Evolutionary conservation across 2,113 vertebrate species (phyloP), one percentile per base, ranked within the genome.

Genomic region (Proteles cristata): DNA sequence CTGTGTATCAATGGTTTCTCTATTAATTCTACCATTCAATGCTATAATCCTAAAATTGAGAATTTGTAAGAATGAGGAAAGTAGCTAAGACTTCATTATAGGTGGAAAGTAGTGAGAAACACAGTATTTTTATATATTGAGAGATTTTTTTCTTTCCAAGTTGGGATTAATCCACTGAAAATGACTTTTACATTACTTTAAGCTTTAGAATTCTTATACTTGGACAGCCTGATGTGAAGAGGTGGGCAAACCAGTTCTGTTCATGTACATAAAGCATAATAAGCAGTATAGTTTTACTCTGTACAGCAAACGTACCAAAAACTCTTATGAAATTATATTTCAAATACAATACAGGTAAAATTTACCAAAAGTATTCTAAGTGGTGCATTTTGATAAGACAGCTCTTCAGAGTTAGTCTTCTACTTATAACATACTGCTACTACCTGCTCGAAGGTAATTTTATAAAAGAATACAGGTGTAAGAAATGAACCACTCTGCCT

Each of bases 91-190:
- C 53, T 82, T 87, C 39, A 68, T 63, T 81, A 26, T 26, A 92
- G 33, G 17, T 93, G 11, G 77, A 90, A 89, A 12, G 21, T 31
- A 84, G 31, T 80, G n/a, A 89, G 26, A 88, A 73, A 88, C 11
- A 80, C 28, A 43, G 35, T 82, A 66, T 48, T 93, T 92, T 79
- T 77, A 43, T n/a, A 17, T 96, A 53, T 79, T 71, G 77, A 95
- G 61, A 96, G 45, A 1, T 71, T 92, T 79, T 6, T 6, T 15
- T 31, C 14, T 11, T 2, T 48, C 35, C n/a, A 94, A 69, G 65
- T 88, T 93, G 48, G 83, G 85, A 96, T 87, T 87, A 39, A 55
- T 76, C 26, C 74, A 35, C 69, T 92, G 31, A 92, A 95, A 82
- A 9, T 86, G 39, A 55, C 50, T 69, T 68, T 88, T 68, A 90